These are phyloP conservation scores for Pseudorectes ferrugineus DNA, from an alignment of 2,113 vertebrate species.

Conservation along the genomic window DNA sequence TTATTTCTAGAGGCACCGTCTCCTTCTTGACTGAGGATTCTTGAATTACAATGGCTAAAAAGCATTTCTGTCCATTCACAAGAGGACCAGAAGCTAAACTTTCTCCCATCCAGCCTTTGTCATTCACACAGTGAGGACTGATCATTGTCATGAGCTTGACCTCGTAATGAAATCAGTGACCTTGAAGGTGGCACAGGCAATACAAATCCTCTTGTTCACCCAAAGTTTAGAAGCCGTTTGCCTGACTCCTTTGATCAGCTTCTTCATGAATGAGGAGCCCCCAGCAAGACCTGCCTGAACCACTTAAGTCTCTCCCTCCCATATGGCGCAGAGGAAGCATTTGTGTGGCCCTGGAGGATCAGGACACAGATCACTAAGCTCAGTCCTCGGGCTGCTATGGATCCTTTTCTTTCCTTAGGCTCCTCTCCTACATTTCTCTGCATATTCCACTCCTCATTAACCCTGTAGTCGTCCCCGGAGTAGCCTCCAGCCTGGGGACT, in stretches of 20 bases:
- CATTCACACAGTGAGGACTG: background rate
- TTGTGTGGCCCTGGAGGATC: background rate
- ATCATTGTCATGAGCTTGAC: conserved; percentile 32
- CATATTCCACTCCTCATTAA: background rate
- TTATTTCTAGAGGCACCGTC: conserved; percentile 18
- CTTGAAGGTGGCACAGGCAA: conserved; percentile 35
- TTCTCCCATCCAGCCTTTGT: conserved; percentile 8
- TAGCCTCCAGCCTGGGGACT: background rate
- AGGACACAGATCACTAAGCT: background rate
- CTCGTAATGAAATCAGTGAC: background rate
- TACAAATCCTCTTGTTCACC: conserved; percentile 11
- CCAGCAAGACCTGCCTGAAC: conserved; percentile 8
- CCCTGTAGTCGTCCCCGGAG: background rate
- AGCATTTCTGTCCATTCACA: conserved; percentile 1
- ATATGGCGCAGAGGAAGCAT: background rate
- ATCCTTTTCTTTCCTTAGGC: background rate
- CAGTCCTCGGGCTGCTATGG: background rate
- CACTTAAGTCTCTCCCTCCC: background rate
- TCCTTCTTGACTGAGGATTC: conserved; percentile 5
- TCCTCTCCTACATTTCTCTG: background rate
- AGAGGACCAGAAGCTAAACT: background rate
- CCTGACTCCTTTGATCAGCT: conserved; percentile 38
- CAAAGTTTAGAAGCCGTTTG: conserved; percentile 16
- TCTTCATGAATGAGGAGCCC: conserved; percentile 5
- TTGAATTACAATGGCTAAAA: conserved; percentile 33